Evolutionary conservation across 1,140 invertebrate genomes (phyloP), one percentile per base, ranked within the genome.

Genomic region (silkworm (Bombyx mori)): DNA sequence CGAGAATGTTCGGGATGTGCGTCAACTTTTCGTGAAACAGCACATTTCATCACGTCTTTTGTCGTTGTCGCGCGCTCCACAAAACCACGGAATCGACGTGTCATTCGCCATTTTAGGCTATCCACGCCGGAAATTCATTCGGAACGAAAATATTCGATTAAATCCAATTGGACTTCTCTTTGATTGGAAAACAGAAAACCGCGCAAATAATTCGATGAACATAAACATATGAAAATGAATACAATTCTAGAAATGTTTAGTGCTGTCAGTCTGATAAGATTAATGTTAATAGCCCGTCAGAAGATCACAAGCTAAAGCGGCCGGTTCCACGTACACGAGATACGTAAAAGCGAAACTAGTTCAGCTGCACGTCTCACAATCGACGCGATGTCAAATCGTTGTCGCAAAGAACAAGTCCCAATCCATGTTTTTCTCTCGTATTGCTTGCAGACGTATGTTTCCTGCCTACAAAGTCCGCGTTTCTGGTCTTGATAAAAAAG

Each of bases 401-500:
- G 79, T 79, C 77, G 79, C 82, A 77, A 78, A 84, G 78, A 90
- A 91, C 85, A 89, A 91, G 91, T 91, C 91, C 87, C 90, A 82
- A 82, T 69, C 79, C 79, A 82, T 84, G 79, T 85, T 86, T 86
- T 88, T 87, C 80, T 87, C 85, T 86, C 86, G 76, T 89, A 85
- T 90, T 91, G 86, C 82, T 90, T 90, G 82, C 92, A 95, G 94
- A 91, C 94, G 94, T 91, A 96, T 96, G 94, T 96, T 96, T 91
- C 94, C 94, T 90, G 94, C 94, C 89, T 95, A 94, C 93, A 95
- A 95, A 92, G 94, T 95, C 88, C 93, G 94, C 89, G 93, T 96
- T 76, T 94, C 94, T 87, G 95, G 95, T 80, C 92, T 97, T 90
- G 95, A 97, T 92, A 95, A 95, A 91, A 94, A 95, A 90, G 94